Conservation (phyloP, 2,797 vertebrate species). For the Natrix natrix region DNA sequence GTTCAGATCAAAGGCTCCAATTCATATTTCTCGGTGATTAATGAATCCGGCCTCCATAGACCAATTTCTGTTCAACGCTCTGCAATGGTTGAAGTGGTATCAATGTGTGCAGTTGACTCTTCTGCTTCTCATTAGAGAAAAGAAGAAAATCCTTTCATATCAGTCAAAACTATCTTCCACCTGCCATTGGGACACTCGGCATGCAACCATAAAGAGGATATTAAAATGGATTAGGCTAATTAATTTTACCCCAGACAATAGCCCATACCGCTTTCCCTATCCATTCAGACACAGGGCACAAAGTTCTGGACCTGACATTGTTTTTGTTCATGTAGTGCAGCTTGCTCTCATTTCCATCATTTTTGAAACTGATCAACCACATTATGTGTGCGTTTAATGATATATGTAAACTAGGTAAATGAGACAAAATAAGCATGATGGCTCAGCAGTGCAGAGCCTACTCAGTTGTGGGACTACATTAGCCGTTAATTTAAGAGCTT, state of each 20-base stretch:
- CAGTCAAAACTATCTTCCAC: constrained; percentile 77
- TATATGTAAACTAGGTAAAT: constrained; percentile 62
- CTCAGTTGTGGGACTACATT: constrained; percentile 64
- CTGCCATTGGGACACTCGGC: constrained; percentile 74
- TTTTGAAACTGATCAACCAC: constrained; percentile 65
- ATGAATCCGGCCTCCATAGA: constrained; percentile 77
- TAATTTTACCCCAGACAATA: constrained; percentile 75
- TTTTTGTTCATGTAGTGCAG: constrained; percentile 47
- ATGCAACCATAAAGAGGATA: constrained; percentile 74
- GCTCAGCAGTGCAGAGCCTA: constrained; percentile 69
- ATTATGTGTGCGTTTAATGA: constrained; percentile 67
- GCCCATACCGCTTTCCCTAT: constrained; percentile 56
- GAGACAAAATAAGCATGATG: constrained; percentile 59
- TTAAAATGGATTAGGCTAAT: constrained; percentile 88
- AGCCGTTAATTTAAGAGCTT: constrained; percentile 61
- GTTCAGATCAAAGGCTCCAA: constrained; percentile 74
- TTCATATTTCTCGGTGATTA: constrained; percentile 75
- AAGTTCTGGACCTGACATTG: constrained; percentile 48
- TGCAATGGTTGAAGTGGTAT: constrained; percentile 70
- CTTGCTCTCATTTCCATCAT: constrained; percentile 50
- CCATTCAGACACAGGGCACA: constrained; percentile 51
- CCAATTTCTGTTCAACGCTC: constrained; percentile 78
- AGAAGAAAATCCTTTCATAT: constrained; percentile 61
- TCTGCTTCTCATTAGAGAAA: constrained; percentile 73
- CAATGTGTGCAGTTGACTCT: constrained; percentile 72